Evolutionary conservation across 2,888 invertebrate species (phyloP), one percentile per base, ranked within the genome.

Genomic region (Cacoxenus indagator): DNA sequence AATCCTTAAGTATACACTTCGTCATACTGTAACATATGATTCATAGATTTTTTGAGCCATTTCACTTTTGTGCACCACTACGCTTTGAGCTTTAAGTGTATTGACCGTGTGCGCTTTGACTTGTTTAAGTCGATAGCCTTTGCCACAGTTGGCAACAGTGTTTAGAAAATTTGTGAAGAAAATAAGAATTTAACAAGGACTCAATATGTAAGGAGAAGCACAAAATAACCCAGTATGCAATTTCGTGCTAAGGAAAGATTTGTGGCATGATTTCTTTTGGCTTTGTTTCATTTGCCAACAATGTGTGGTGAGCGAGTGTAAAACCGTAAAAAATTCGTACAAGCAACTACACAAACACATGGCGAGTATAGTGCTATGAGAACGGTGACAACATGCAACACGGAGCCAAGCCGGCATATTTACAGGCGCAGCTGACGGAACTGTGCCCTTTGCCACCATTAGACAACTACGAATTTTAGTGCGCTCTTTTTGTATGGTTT

Each of bases 161-260:
- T 4, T 19, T 22, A 22, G 22, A 17, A 51, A 51, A 22, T 51
- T 5, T 1, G 9, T 17, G 48, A 17, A 22, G 51, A 22, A 51
- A 22, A 6, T 22, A 19, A 51, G 8, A 31, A 55, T 17, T 19
- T n/a, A 27, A 55, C 55, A 24, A 55, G 27, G 29, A 61, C 61
- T 29, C 24, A 64, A 24, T 3, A 19, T 5, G 17, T 24, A 24
- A 29, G 45, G 31, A 31, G 26, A 59, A 59, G 29, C 4, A 59
- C 27, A 62, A 61, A 37, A 55, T n/a, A 43, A 65, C 43, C 26
- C 14, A 17, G 73, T 77, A 76, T 80, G 82, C 73, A 75, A 83
- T 80, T 80, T 76, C 78, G 80, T 78, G 82, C 73, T 75, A 83
- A 78, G 75, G 80, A 83, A 81, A 76, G 78, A 79, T 76, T 73